Evolutionary conservation across 2,888 invertebrate species (phyloP), one percentile per base, ranked within the genome.

Genomic region (Rhagium mordax): DNA sequence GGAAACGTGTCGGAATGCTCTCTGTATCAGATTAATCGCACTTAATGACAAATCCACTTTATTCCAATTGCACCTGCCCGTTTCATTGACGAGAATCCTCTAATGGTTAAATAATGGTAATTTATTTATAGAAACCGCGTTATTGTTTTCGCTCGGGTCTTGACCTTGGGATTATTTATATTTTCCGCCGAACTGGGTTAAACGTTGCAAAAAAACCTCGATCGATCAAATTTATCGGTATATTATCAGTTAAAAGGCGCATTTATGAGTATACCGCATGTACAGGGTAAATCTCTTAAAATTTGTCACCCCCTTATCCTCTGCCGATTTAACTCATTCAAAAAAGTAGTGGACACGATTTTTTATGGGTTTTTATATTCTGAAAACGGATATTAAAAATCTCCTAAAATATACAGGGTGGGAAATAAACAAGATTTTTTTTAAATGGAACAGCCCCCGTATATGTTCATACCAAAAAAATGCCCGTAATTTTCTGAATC

Each of bases 31-130:
- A 21, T 62, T 62, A 47, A 21, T 48, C 21, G 21, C 8, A 64
- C 27, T 29, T 49, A 64, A 27, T 55, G 15, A n/a, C 13, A 29
- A 16, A 29, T 51, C 27, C 48, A 27, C 16, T 49, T 64, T 27
- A 49, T 64, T 64, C 49, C 64, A 64, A 7, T 64, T 64, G 48
- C 51, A 49, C 18, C 51, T 64, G 27, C 29, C 24, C 10, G 15
- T 24, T 64, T 16, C 49, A 15, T 13, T 29, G 61, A 21, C 21
- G 61, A 47, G 61, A 61, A 64, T 64, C 18, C 18, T n/a, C n/a
- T 64, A 64, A 48, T 51, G n/a, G 27, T 7, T 10, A 18, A 64
- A 64, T 64, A 64, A 64, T 64, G 64, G 3, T 64, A 64, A 64
- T 64, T 41, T 49, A 24, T 49, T 15, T 24, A 51, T 49, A 51